Evolutionary conservation across 2,888 invertebrate species (phyloP).

Genomic region (Liodrosophila aerea): DNA sequence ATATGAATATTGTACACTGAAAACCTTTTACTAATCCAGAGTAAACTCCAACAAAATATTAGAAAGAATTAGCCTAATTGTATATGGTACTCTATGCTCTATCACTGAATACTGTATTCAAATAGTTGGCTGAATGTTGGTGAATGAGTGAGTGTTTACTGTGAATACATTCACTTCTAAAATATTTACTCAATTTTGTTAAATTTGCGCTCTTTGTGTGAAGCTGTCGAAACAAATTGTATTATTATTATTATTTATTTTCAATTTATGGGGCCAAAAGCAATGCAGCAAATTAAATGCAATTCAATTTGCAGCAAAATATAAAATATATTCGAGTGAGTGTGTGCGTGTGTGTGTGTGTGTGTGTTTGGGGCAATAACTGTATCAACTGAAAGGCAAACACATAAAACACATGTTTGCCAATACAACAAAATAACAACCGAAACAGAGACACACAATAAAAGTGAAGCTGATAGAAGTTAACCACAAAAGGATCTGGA

Average conservation of each 20-base stretch:
- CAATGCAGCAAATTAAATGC: slow-evolving; percentile 59
- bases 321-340: slow-evolving; percentile 22
- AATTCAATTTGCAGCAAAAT: slow-evolving; percentile 60
- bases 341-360: slow-evolving; percentile 6
- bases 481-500: slow-evolving; percentile 57
- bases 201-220: slow-evolving; percentile 10
- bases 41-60: no score
- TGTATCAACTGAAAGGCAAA: slow-evolving; percentile 23
- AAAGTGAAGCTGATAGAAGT: slow-evolving; percentile 60
- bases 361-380: slow-evolving; percentile 4
- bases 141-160: background rate
- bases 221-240: slow-evolving; percentile 7
- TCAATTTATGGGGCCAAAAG: slow-evolving; percentile 34
- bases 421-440: slow-evolving; percentile 33
- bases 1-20: background rate
- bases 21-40: no score
- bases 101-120: no score
- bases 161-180: background rate
- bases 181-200: background rate
- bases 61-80: background rate
- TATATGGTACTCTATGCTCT: background rate
- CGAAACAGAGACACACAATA: slow-evolving; percentile 27
- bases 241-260: slow-evolving; percentile 23
- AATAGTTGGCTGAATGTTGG: no score
- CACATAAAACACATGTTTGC: slow-evolving; percentile 56